phyloP scores from a whole-genome alignment of 2,113 vertebrate species.

The Mungos mungo region DNA sequence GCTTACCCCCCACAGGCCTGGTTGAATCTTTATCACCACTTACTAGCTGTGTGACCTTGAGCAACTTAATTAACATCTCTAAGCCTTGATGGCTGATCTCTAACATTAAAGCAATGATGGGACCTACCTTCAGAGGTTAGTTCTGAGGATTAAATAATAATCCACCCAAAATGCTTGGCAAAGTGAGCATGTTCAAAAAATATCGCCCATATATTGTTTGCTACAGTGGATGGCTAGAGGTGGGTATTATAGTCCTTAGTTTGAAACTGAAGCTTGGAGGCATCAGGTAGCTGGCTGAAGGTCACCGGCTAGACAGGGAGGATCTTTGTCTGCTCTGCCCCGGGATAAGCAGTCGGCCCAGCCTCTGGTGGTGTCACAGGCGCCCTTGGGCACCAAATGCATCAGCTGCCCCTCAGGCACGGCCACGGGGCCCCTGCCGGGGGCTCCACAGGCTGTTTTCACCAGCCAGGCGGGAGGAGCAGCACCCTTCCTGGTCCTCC shows the following conservation, averaged over 20 bases:
- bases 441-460: not conserved
- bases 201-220: not conserved
- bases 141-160: not conserved
- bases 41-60: not conserved
- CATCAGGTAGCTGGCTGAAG: not conserved
- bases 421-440: not conserved
- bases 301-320: not conserved
- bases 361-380: not conserved
- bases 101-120: not conserved
- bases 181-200: not conserved
- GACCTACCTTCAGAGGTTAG: not conserved
- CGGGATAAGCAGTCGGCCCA: rapidly evolving
- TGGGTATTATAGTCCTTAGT: not conserved
- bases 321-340: not conserved
- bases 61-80: not conserved
- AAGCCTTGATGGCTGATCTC: not conserved
- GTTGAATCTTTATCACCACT: not conserved
- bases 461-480: not conserved
- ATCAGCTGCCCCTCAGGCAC: not conserved
- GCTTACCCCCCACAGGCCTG: not conserved
- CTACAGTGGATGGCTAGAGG: not conserved
- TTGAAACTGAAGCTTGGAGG: not conserved
- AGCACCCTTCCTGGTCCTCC: not conserved
- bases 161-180: not conserved
- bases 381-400: not conserved